Percentiles rank a stretch among this genome's conserved stretches.
Conservation (phyloP, 2,113 vertebrate genomes). For the Urocynchramus pylzowi region DNA sequence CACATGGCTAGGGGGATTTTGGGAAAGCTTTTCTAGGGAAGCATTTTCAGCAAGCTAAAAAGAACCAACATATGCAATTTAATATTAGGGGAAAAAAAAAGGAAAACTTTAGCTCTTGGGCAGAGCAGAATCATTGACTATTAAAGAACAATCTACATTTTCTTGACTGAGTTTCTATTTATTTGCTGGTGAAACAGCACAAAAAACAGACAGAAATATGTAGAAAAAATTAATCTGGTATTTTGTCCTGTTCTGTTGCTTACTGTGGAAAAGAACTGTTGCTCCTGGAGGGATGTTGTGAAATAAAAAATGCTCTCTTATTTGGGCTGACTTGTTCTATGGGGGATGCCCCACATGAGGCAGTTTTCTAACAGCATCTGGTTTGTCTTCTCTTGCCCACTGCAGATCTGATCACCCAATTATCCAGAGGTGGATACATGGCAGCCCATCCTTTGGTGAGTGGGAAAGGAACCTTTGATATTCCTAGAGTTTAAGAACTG, state of each 20-base stretch:
- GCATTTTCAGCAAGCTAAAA: background rate
- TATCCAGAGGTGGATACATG: conserved; percentile 75
- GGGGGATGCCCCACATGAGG: background rate
- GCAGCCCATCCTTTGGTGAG: conserved; percentile 86
- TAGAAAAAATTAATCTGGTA: background rate
- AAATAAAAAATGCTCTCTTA: background rate
- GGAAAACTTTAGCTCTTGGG: background rate
- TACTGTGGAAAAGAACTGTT: background rate
- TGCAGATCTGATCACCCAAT: conserved; percentile 91
- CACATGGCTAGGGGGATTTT: background rate
- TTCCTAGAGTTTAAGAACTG: background rate
- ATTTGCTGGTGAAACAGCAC: background rate
- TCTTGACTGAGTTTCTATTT: background rate
- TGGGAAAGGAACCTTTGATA: background rate
- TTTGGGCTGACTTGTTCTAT: background rate
- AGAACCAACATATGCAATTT: background rate
- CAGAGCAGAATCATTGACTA: background rate
- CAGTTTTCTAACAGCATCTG: background rate
- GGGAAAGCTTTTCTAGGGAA: background rate
- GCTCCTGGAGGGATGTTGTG: background rate
- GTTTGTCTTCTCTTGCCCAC: conserved; percentile 28
- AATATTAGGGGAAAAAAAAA: background rate
- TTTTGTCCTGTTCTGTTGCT: background rate
- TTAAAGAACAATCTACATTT: background rate
- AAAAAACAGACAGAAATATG: background rate